Evolutionary conservation across 2,113 vertebrate species (phyloP).

Genomic region (Sterna hirundo): DNA sequence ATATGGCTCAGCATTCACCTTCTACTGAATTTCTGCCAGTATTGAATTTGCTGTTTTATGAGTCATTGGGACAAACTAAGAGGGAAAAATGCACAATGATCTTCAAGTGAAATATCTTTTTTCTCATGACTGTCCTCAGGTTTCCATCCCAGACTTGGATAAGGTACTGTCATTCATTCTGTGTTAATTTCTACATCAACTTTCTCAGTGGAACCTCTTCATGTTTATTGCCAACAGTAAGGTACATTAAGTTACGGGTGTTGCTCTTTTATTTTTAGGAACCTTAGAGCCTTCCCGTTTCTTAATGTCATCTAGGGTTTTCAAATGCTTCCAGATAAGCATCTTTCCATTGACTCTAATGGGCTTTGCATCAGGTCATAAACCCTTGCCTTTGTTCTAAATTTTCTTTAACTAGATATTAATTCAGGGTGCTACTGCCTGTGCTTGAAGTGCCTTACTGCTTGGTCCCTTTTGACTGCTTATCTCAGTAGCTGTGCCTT

Average conservation of each 20-base stretch:
- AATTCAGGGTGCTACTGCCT: not conserved
- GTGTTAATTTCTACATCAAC: not conserved
- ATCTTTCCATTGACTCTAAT: not conserved
- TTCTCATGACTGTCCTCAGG: not conserved
- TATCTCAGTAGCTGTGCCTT: not conserved
- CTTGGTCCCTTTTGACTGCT: not conserved
- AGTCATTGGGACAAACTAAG: not conserved
- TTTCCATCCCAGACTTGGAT: not conserved
- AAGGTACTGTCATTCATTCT: not conserved
- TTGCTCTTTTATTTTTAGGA: not conserved
- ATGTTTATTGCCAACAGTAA: not conserved
- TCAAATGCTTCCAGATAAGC: not conserved
- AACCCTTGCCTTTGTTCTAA: not conserved
- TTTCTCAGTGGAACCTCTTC: not conserved
- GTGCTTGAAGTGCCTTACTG: accelerated
- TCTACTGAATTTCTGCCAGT: not conserved
- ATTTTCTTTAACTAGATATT: not conserved
- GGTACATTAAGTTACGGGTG: not conserved
- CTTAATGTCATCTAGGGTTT: not conserved
- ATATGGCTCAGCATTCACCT: not conserved
- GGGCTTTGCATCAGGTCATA: not conserved
- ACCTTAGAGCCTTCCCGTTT: not conserved
- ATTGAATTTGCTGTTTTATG: not conserved
- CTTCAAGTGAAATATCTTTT: not conserved
- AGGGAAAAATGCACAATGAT: not conserved